Percentiles rank a stretch among this genome's conserved stretches.
phyloP scores from a whole-genome alignment of 1,140 invertebrate genomes.

The Patella vulgata region DNA sequence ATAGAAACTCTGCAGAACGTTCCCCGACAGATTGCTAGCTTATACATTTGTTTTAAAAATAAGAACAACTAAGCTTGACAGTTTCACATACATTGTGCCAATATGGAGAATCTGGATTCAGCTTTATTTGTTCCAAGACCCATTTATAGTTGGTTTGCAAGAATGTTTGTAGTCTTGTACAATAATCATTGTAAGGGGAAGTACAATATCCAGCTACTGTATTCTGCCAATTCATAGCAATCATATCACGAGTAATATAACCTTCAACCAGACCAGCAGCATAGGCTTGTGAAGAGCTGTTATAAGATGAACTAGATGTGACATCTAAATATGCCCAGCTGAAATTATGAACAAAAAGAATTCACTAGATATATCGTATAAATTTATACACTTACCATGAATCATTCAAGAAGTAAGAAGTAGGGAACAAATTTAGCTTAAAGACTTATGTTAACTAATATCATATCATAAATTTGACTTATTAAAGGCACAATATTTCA shows the following conservation, averaged over 20 bases:
- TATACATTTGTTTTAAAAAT: no score
- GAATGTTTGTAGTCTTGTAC: slow-evolving; percentile 75
- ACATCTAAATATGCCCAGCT: slow-evolving; percentile 64
- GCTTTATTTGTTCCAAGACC: slow-evolving; percentile 72
- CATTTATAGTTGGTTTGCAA: slow-evolving; percentile 68
- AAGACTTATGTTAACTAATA: no score
- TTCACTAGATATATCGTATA: background rate
- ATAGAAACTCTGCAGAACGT: no score
- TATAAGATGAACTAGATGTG: slow-evolving; percentile 41
- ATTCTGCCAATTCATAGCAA: slow-evolving; percentile 80
- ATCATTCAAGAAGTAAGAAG: no score
- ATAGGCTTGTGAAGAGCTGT: slow-evolving; percentile 80
- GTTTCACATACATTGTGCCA: slow-evolving; percentile 83
- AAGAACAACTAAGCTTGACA: no score
- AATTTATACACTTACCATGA: no score
- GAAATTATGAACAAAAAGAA: slow-evolving; percentile 15
- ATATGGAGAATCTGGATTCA: slow-evolving; percentile 70
- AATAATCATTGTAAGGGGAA: slow-evolving; percentile 73
- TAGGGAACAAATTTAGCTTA: no score
- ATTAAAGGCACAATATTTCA: no score
- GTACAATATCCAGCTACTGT: slow-evolving; percentile 73
- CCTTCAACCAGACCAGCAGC: slow-evolving; percentile 91
- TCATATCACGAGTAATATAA: slow-evolving; percentile 71
- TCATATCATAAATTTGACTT: no score
- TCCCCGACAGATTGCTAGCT: no score